These are phyloP conservation scores for Atta colombica DNA, from an alignment of 1,140 invertebrate genomes.

Conservation along the genomic window DNA sequence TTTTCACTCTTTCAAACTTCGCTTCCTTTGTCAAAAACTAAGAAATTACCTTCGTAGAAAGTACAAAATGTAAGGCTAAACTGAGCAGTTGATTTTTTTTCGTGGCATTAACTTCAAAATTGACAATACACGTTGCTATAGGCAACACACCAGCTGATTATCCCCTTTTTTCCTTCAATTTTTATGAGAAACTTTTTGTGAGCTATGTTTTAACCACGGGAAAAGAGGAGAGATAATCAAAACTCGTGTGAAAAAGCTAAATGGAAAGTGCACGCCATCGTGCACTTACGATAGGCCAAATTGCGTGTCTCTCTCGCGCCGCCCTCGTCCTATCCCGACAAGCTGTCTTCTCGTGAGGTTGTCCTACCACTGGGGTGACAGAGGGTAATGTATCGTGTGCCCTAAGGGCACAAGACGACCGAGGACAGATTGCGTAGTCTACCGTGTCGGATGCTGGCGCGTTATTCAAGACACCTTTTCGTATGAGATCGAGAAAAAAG, in stretches of 20 bases:
- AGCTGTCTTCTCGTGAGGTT: slow-evolving; percentile 10
- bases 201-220: slow-evolving; percentile 66
- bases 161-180: slow-evolving; percentile 26
- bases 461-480: slow-evolving; percentile 1
- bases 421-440: slow-evolving; percentile 53
- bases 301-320: slow-evolving; percentile 22
- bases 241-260: slow-evolving; percentile 63
- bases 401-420: slow-evolving; percentile 47
- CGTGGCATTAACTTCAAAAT: slow-evolving; percentile 71
- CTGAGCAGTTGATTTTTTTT: slow-evolving; percentile 39
- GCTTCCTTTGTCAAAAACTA: not conserved
- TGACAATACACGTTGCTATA: slow-evolving; percentile 64
- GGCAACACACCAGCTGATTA: slow-evolving; percentile 36
- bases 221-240: slow-evolving; percentile 63
- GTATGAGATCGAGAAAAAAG: slow-evolving; percentile 27
- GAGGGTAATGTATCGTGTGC: slow-evolving; percentile 29
- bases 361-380: not conserved
- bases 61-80: slow-evolving; percentile 21
- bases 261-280: slow-evolving; percentile 66
- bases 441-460: not conserved
- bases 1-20: slow-evolving; percentile 24
- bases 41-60: slow-evolving; percentile 40
- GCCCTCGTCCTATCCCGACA: not conserved
- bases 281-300: slow-evolving; percentile 62
- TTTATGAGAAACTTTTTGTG: slow-evolving; percentile 50